A percentile compares a stretch with the other conserved stretches of the same genome.
These are phyloP conservation scores for Merodon equestris DNA, from an alignment of 2,888 invertebrate species.

Conservation along the genomic window DNA sequence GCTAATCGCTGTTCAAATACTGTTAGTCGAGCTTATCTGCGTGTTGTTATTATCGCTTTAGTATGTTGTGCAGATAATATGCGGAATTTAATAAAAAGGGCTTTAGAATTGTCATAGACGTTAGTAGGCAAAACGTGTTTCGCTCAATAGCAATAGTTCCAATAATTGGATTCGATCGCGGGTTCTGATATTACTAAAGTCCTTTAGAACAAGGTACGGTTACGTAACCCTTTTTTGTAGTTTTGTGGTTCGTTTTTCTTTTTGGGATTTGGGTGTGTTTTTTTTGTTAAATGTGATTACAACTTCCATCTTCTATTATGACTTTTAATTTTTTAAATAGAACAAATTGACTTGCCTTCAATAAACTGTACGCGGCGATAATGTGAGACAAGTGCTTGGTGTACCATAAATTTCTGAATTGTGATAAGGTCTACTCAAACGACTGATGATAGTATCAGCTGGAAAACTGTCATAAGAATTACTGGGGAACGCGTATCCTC, in stretches of 20 bases:
- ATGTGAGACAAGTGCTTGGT: too few species aligned
- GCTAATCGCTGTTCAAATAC: constrained; percentile 54
- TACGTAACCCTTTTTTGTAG: not conserved
- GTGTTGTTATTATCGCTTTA: constrained; percentile 39
- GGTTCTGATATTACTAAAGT: not conserved
- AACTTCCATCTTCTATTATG: too few species aligned
- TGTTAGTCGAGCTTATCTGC: constrained; percentile 46
- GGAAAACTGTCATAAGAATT: too few species aligned
- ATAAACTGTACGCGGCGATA: too few species aligned
- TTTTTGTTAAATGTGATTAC: too few species aligned
- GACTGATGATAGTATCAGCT: too few species aligned
- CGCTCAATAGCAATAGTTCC: constrained; percentile 3
- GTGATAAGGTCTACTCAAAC: too few species aligned
- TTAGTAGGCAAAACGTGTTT: constrained; percentile 67
- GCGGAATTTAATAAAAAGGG: constrained; percentile 68
- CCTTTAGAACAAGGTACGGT: not conserved
- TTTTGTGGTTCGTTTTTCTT: not conserved
- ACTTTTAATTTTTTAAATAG: too few species aligned
- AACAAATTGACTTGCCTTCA: too few species aligned
- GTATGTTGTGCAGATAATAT: not conserved
- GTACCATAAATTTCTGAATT: too few species aligned
- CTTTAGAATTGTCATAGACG: constrained; percentile 36
- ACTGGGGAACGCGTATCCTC: too few species aligned
- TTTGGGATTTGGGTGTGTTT: too few species aligned
- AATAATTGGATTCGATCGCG: not conserved